Evolutionary conservation across 2,888 invertebrate species (phyloP), one percentile per base, ranked within the genome.

Genomic region (Nomada lathburiana): DNA sequence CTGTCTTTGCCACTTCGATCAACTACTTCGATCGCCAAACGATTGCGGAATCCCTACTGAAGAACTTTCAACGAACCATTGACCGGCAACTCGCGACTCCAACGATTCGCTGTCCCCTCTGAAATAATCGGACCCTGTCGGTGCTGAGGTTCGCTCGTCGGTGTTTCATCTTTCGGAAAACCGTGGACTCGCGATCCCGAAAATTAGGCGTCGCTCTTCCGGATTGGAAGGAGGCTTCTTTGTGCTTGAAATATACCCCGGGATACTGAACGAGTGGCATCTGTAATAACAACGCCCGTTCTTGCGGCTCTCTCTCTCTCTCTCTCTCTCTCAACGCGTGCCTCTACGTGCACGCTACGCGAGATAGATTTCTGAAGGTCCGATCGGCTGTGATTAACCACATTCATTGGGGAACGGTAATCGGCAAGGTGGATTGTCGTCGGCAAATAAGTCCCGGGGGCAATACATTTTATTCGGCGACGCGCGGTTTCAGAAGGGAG

Each of bases 231-330:
- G 80, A 87, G 84, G 85, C 80, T 90, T 89, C 92, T 92, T 92
- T 93, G 92, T 92, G 92, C 91, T 89, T 92, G 92, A 93, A 93
- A 93, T 93, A 93, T 87, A 90, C 89, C 90, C 89, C 88, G 86
- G 82, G 89, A 92, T 92, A 86, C 88, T 86, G 90, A 89, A 90
- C 89, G 89, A 90, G 85, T 89, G 89, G 91, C 93, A 93, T 93
- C 93, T 93, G 93, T 92, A 93, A 93, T 91, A 93, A 93, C 93
- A 93, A 87, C 78, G 84, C 60, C 69, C 82, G 86, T 82, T 87
- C 86, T 87, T 87, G 80, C 80, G 57, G 82, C 71, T 78, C 76
- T 77, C 73, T 76, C 83, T 76, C 83, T 82, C 76, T 76, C 71
- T 78, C 76, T 77, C 73, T 76, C 83, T 76, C 83, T 82, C 76